Conservation (phyloP, 1,140 invertebrate species). For the Drosophila truncata region DNA sequence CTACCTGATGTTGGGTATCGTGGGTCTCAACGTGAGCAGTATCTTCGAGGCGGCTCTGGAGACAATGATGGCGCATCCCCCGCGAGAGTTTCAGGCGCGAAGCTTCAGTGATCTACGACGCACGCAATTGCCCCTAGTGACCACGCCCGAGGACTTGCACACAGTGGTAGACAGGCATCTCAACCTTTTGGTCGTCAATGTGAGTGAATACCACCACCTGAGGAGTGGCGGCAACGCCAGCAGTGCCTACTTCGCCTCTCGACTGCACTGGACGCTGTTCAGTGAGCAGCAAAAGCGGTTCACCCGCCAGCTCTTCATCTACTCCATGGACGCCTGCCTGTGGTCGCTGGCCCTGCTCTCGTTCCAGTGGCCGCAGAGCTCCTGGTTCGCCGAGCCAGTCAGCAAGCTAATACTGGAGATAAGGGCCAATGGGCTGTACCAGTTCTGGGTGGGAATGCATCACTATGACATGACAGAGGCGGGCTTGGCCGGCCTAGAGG, state of each 20-base stretch:
- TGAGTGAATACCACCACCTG: conserved; percentile 36
- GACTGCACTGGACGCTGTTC: conserved; percentile 61
- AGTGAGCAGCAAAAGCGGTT: conserved; percentile 67
- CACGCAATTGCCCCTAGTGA: conserved; percentile 17
- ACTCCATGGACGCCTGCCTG: conserved; percentile 62
- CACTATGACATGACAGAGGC: conserved; percentile 66
- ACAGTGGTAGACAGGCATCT: conserved; percentile 3
- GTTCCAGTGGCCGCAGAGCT: conserved; percentile 43
- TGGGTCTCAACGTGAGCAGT: conserved; percentile 61
- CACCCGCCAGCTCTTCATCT: conserved; percentile 52
- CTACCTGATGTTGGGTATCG: conserved; percentile 49
- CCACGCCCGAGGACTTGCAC: conserved; percentile 14
- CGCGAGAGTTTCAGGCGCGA: conserved; percentile 55
- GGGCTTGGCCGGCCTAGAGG: conserved; percentile 45
- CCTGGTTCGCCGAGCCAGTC: conserved; percentile 55
- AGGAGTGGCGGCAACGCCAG: conserved; percentile 54
- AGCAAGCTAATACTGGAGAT: conserved; percentile 52
- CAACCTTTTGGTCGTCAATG: conserved; percentile 25
- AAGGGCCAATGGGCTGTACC: conserved; percentile 55
- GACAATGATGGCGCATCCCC: conserved; percentile 65
- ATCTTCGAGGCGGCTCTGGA: conserved; percentile 62
- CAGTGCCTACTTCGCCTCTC: conserved; percentile 57
- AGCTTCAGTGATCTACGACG: conserved; percentile 49
- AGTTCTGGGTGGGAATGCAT: conserved; percentile 64
- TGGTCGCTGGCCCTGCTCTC: conserved; percentile 42